Evolutionary conservation across 2,113 vertebrate species (phyloP).

Genomic region (Cynocephalus volans): DNA sequence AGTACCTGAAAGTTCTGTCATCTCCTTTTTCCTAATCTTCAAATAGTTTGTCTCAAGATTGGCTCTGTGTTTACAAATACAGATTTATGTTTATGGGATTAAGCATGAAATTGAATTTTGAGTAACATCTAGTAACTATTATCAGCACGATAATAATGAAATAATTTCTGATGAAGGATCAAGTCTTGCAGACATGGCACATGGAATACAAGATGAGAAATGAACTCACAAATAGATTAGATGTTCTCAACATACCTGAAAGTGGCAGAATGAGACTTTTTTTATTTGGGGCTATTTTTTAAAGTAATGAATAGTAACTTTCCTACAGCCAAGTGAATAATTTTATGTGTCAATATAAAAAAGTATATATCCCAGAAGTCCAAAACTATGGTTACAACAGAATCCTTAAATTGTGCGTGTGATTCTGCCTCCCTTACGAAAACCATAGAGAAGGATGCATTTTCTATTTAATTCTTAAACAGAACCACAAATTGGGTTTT

Average conservation of each 20-base stretch:
- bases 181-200: neutral
- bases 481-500: conserved; percentile 8
- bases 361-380: neutral
- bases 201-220: neutral
- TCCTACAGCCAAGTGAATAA: neutral
- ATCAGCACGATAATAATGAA: neutral
- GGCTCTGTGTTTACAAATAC: neutral
- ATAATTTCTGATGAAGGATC: neutral
- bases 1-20: neutral
- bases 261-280: neutral
- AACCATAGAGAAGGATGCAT: neutral
- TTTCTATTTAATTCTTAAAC: conserved; percentile 28
- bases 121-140: neutral
- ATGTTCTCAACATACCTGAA: neutral
- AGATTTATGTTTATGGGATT: neutral
- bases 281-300: neutral
- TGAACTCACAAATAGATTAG: neutral
- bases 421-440: neutral
- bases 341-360: neutral
- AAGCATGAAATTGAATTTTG: neutral
- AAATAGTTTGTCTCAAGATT: conserved; percentile 3
- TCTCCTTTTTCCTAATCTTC: neutral
- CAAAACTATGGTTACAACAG: neutral
- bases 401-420: neutral
- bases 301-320: neutral